Conservation (phyloP, 2,113 vertebrate species). For the Misgurnus mizolepis region DNA sequence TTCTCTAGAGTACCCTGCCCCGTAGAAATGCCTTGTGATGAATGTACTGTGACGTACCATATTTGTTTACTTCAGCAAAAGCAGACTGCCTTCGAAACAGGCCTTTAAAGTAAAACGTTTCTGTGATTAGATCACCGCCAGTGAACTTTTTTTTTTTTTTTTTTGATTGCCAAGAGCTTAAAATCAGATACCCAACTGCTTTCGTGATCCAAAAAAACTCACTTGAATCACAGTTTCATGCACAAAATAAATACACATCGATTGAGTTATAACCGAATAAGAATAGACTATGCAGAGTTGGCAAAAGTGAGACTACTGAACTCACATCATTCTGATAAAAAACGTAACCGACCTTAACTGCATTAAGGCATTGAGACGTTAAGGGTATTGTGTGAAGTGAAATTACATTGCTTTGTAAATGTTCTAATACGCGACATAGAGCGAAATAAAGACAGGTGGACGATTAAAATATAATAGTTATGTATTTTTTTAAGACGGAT, state of each 20-base stretch:
- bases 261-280: constrained; percentile 8
- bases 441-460: constrained; percentile 3
- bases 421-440: background rate
- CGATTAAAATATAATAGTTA: constrained; percentile 30
- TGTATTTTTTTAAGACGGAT: constrained; percentile 42
- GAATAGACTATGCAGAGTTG: constrained; percentile 24
- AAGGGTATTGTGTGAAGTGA: constrained; percentile 22
- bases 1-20: constrained; percentile 28
- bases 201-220: background rate
- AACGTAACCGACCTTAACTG: constrained; percentile 7
- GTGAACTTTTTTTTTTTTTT: background rate
- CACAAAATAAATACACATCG: background rate
- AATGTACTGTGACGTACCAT: constrained; percentile 51
- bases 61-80: constrained; percentile 42
- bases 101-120: background rate
- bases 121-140: background rate
- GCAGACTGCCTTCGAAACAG: constrained; percentile 12
- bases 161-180: background rate
- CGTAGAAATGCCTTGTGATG: constrained; percentile 43
- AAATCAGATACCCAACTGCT: constrained; percentile 22
- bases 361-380: constrained; percentile 1
- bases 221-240: background rate
- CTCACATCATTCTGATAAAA: constrained; percentile 20
- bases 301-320: constrained; percentile 7
- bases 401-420: constrained; percentile 27